Conservation (phyloP, 2,113 vertebrate genomes). For the Hippocampus abdominalis region DNA sequence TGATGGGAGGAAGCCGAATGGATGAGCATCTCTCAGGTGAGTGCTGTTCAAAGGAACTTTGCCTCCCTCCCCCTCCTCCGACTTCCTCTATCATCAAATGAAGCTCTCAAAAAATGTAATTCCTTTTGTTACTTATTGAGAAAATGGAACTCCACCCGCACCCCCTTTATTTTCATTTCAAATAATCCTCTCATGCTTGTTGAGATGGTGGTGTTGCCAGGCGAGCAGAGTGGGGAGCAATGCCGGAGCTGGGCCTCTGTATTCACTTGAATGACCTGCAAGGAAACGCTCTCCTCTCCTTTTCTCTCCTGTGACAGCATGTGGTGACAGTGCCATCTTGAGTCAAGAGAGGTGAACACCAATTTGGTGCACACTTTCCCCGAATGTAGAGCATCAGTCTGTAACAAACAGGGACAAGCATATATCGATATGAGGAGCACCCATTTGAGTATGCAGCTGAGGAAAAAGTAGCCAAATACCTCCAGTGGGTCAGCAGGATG, state of each 20-base stretch:
- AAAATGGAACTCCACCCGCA: slow-evolving; percentile 49
- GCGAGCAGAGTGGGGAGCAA: slow-evolving; percentile 13
- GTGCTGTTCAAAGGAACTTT: slow-evolving; percentile 44
- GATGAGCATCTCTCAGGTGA: slow-evolving; percentile 41
- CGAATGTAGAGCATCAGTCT: neutral
- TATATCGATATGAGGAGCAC: no score
- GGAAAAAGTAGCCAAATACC: no score
- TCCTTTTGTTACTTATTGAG: slow-evolving; percentile 61
- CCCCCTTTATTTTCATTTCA: slow-evolving; percentile 65
- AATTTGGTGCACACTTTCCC: neutral
- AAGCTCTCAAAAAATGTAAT: slow-evolving; percentile 48
- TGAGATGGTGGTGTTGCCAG: slow-evolving; percentile 53
- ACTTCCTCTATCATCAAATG: slow-evolving; percentile 32
- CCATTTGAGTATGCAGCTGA: no score
- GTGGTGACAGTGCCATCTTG: slow-evolving; percentile 72
- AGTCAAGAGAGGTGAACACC: slow-evolving; percentile 24
- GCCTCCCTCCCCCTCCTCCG: slow-evolving; percentile 6
- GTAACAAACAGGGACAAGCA: neutral
- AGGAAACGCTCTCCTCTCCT: slow-evolving; percentile 25
- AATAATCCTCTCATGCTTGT: slow-evolving; percentile 47
- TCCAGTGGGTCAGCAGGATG: no score
- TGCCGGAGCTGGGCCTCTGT: slow-evolving; percentile 9
- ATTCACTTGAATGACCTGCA: slow-evolving; percentile 59
- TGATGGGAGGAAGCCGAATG: slow-evolving; percentile 38
- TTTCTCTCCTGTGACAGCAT: slow-evolving; percentile 15